These are phyloP conservation scores for Drosophila gaucha DNA, from an alignment of 2,888 invertebrate genomes.

Conservation along the genomic window DNA sequence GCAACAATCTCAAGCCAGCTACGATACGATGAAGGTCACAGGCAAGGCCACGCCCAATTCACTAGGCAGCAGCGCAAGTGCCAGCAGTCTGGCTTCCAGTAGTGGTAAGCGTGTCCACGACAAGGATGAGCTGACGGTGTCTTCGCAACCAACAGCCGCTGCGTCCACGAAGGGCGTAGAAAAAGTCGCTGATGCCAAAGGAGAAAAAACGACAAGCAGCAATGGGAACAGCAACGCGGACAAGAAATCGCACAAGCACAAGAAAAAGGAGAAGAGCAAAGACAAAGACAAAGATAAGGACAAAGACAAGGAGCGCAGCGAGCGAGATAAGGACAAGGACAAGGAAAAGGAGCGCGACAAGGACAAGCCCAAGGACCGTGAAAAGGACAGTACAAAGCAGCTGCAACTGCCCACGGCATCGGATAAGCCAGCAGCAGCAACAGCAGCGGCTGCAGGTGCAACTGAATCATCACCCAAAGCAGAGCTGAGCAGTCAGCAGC, in stretches of 20 bases:
- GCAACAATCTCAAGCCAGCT: constrained; percentile 35
- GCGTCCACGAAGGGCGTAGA: constrained; percentile 43
- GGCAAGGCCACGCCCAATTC: constrained; percentile 69
- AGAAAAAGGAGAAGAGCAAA: constrained; percentile 89
- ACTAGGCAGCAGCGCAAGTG: constrained; percentile 59
- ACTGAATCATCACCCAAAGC: constrained; percentile 46
- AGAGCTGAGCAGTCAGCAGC: constrained; percentile 34
- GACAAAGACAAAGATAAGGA: constrained; percentile 87
- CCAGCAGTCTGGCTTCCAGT: constrained; percentile 44
- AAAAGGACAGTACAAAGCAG: constrained; percentile 30
- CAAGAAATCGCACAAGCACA: constrained; percentile 87
- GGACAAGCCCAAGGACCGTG: constrained; percentile 50
- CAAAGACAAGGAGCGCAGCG: constrained; percentile 62
- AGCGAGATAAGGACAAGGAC: constrained; percentile 59
- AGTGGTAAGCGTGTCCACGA: constrained; percentile 48
- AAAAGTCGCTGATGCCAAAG: constrained; percentile 49
- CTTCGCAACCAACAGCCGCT: constrained; percentile 1
- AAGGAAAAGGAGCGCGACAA: constrained; percentile 64
- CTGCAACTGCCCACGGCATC: constrained; percentile 36
- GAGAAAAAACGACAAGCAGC: constrained; percentile 40
- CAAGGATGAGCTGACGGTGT: constrained; percentile 48
- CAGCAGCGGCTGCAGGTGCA: constrained; percentile 33
- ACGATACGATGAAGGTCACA: constrained; percentile 39
- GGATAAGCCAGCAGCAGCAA: constrained; percentile 14
- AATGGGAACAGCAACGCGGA: constrained; percentile 79